These are phyloP conservation scores for Oreochromis spilurus DNA, from an alignment of 2,113 vertebrate genomes.

Conservation along the genomic window DNA sequence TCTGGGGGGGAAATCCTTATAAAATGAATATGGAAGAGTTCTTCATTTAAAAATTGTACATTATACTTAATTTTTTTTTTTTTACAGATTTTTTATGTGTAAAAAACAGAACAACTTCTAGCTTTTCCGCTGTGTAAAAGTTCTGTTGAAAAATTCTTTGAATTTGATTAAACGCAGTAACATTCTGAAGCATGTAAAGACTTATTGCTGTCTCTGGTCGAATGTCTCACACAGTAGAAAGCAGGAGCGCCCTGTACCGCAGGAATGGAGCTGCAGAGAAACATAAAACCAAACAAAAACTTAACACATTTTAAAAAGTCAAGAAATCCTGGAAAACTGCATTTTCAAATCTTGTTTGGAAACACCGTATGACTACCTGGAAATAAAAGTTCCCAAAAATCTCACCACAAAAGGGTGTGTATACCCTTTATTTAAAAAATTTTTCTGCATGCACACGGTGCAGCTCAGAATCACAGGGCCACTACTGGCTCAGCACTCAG, in stretches of 20 bases:
- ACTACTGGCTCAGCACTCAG: slow-evolving; percentile 25
- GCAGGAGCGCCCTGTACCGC: not conserved
- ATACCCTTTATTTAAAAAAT: not conserved
- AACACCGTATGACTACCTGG: not conserved
- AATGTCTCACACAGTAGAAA: not conserved
- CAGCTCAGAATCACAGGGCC: slow-evolving; percentile 38
- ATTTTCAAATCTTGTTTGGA: not conserved
- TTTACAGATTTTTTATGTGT: not conserved
- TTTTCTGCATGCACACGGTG: not conserved
- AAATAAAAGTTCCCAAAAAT: not conserved
- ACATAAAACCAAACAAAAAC: not conserved
- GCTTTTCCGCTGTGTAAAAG: not conserved
- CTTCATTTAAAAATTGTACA: not conserved
- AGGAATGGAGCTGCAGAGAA: slow-evolving; percentile 14
- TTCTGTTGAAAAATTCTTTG: not conserved
- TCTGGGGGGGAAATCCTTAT: not conserved
- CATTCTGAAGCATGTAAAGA: not conserved
- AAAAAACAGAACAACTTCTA: not conserved
- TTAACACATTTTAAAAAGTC: not conserved
- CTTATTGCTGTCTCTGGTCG: not conserved
- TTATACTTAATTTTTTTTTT: not conserved
- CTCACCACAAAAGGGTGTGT: slow-evolving; percentile 2
- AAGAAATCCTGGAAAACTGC: not conserved
- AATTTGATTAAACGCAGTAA: not conserved
- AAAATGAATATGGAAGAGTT: not conserved